Conservation (phyloP, 2,797 vertebrate species). For the Gallirallus australis region DNA sequence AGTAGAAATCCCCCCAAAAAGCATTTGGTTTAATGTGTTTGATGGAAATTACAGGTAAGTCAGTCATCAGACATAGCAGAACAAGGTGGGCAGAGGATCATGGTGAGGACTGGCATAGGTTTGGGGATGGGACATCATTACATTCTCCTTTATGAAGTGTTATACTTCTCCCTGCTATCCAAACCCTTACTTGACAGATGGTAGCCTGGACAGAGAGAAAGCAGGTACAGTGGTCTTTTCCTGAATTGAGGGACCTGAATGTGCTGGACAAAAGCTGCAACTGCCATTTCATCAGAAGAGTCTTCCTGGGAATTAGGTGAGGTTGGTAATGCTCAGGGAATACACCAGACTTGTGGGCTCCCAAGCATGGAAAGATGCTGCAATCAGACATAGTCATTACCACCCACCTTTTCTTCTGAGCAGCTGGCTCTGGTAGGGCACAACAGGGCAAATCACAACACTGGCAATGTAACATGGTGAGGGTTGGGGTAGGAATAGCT, state of each 20-base stretch:
- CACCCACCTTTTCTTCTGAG: not conserved
- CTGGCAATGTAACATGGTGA: not conserved
- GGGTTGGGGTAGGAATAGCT: not conserved
- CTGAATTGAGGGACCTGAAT: not conserved
- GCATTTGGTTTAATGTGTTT: not conserved
- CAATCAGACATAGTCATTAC: not conserved
- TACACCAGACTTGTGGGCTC: not conserved
- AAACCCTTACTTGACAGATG: not conserved
- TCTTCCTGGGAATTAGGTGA: not conserved
- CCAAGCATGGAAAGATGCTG: not conserved
- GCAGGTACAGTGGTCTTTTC: not conserved
- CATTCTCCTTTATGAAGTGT: not conserved
- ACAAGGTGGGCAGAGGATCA: not conserved
- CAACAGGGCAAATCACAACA: accelerated
- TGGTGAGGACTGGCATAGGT: not conserved
- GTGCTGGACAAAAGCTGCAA: not conserved
- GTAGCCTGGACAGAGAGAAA: not conserved
- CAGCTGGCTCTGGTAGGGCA: not conserved
- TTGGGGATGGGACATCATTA: not conserved
- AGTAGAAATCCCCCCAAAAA: not conserved
- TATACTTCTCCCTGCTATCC: not conserved
- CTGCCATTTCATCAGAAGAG: not conserved
- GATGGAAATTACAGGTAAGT: not conserved
- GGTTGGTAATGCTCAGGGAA: not conserved
- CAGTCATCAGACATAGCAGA: not conserved